Evolutionary conservation across 2,113 vertebrate species (phyloP).

Genomic region (Colistium nudipinnis): DNA sequence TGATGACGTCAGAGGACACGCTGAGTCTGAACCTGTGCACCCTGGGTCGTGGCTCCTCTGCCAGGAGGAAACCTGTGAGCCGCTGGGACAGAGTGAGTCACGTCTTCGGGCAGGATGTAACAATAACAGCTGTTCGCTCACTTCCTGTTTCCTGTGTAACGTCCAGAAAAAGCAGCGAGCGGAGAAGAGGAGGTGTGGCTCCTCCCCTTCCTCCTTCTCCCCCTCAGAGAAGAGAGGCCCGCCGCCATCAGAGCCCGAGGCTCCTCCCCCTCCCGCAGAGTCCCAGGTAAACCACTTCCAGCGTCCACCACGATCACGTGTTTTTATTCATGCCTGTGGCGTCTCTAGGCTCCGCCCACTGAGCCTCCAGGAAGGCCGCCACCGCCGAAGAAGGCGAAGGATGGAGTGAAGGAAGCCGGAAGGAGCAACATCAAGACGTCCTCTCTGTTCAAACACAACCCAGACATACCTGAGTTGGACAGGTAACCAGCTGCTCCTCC

Average conservation of each 20-base stretch:
- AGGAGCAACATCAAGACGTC: constrained; percentile 62
- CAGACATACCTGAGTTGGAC: constrained; percentile 64
- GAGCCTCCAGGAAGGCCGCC: background rate
- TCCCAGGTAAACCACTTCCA: constrained; percentile 23
- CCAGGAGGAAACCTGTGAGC: no score
- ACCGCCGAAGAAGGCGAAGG: constrained; percentile 29
- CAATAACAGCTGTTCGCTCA: background rate
- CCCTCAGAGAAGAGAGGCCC: constrained; percentile 32
- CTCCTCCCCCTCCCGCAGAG: background rate
- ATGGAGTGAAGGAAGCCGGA: constrained; percentile 2
- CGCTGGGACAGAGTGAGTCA: no score
- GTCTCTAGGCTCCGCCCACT: constrained; percentile 9
- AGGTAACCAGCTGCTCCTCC: constrained; percentile 41
- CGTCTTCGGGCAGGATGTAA: background rate
- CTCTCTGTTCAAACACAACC: constrained; percentile 76
- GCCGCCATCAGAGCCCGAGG: background rate
- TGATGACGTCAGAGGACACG: no score
- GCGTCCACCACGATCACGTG: background rate
- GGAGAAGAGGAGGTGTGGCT: constrained; percentile 43
- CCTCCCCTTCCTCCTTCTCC: background rate
- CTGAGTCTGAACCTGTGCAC: no score
- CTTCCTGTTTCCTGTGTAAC: background rate
- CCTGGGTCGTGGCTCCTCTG: no score
- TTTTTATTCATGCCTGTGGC: background rate
- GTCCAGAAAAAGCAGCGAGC: constrained; percentile 48